phyloP scores from a whole-genome alignment of 1,140 invertebrate species.

The Drosophila ambigua region DNA sequence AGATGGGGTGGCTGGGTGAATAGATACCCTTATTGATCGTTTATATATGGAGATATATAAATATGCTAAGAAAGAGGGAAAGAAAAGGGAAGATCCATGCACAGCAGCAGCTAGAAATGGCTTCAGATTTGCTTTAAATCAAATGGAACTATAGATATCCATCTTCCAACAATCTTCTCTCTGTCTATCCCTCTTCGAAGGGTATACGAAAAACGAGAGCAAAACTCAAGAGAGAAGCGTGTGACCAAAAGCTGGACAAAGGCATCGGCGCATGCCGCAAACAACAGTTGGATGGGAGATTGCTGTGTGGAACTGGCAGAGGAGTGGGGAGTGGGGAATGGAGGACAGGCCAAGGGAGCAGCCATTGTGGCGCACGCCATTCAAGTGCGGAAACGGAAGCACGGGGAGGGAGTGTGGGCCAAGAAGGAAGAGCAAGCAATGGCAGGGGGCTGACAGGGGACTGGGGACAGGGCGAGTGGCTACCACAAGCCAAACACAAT shows the following conservation, averaged over 20 bases:
- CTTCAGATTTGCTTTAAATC: no score
- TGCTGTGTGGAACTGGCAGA: not conserved
- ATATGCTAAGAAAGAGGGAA: not conserved
- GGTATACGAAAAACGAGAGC: constrained; percentile 1
- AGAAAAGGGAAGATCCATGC: no score
- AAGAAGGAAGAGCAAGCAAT: not conserved
- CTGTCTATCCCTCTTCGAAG: not conserved
- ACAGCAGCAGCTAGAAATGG: no score
- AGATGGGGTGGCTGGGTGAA: not conserved
- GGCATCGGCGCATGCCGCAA: constrained; percentile 65
- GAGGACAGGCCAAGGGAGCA: constrained; percentile 12
- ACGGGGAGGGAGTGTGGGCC: constrained; percentile 9
- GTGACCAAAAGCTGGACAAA: constrained; percentile 72
- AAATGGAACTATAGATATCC: no score
- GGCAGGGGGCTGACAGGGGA: not conserved
- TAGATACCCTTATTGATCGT: constrained; percentile 1
- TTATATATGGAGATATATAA: no score
- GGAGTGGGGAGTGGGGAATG: not conserved
- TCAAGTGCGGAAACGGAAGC: constrained; percentile 79
- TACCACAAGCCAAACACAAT: constrained; percentile 79
- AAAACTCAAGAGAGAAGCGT: constrained; percentile 26
- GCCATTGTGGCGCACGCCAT: constrained; percentile 75
- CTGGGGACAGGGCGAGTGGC: constrained; percentile 10
- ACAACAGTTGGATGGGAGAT: constrained; percentile 37
- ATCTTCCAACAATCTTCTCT: no score